Conservation (phyloP, 2,113 vertebrate species). For the Pardalotus punctatus region DNA sequence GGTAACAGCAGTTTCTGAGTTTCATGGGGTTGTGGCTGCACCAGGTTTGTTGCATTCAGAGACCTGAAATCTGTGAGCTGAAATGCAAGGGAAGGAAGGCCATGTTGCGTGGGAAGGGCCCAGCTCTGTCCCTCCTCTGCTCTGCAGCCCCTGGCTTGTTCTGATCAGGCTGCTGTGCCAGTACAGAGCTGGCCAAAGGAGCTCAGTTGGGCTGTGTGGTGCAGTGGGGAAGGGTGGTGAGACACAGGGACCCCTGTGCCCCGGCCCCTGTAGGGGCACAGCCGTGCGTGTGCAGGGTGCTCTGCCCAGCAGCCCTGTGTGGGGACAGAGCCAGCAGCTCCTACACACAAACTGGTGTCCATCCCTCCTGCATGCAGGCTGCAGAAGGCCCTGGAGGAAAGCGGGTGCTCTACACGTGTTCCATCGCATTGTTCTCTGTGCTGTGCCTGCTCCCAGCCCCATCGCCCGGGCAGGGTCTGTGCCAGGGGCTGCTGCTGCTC, state of each 20-base stretch:
- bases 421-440: accelerated
- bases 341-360: accelerated
- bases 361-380: not conserved
- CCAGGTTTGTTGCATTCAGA: accelerated
- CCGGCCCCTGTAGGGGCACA: accelerated
- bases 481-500: not conserved
- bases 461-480: not conserved
- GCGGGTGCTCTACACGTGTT: not conserved
- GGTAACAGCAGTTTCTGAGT: accelerated
- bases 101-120: accelerated
- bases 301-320: not conserved
- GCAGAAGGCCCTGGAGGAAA: not conserved
- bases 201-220: accelerated
- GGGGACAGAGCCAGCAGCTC: not conserved
- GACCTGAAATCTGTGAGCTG: accelerated
- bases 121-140: not conserved
- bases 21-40: not conserved
- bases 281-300: not conserved
- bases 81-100: too few relatives aligned
- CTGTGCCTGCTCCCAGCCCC: not conserved
- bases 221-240: accelerated
- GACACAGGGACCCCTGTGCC: accelerated
- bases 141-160: not conserved
- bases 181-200: not conserved
- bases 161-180: not conserved